phyloP scores from a whole-genome alignment of 2,797 vertebrate genomes.

The Pagetopsis macropterus region DNA sequence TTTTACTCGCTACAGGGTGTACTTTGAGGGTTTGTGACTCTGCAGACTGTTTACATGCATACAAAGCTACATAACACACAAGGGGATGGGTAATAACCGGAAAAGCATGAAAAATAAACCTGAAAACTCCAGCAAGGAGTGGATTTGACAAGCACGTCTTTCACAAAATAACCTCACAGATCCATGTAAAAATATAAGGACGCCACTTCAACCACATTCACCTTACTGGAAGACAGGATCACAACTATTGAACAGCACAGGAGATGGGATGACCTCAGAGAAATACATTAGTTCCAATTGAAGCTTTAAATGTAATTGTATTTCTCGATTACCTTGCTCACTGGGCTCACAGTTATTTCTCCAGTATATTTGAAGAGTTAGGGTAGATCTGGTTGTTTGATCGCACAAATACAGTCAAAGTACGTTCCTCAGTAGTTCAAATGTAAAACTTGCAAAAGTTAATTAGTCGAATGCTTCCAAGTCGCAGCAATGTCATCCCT shows the following conservation, averaged over 20 bases:
- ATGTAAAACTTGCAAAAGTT: constrained; percentile 15
- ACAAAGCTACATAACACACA: no score
- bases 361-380: neutral
- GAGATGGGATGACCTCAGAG: neutral
- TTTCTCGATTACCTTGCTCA: neutral
- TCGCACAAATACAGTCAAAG: neutral
- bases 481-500: neutral
- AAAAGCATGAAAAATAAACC: no score
- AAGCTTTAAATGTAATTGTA: neutral
- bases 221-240: neutral
- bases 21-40: no score
- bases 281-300: neutral
- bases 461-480: constrained; percentile 12
- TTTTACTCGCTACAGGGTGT: no score
- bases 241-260: neutral
- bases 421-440: neutral
- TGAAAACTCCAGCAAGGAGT: no score
- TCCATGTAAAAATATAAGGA: neutral
- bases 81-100: no score
- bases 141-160: no score
- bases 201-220: no score
- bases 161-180: neutral
- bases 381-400: neutral
- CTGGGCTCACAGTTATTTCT: neutral
- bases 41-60: no score